Evolutionary conservation across 1,140 invertebrate genomes (phyloP).

Genomic region (Magallana ariakensis): DNA sequence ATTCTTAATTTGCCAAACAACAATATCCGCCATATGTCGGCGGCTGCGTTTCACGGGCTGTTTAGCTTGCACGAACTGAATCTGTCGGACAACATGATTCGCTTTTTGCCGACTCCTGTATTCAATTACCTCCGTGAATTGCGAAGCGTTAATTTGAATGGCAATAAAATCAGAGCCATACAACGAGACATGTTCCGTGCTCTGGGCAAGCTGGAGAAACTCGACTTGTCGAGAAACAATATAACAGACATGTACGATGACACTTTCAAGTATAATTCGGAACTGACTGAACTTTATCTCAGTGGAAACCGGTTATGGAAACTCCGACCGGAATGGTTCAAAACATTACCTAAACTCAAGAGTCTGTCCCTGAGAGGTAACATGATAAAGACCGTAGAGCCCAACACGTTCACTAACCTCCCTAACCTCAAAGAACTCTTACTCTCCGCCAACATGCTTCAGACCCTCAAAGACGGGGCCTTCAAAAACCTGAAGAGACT

Average conservation of each 20-base stretch:
- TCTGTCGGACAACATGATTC: constrained; percentile 51
- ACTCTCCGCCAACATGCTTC: constrained; percentile 46
- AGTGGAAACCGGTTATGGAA: constrained; percentile 50
- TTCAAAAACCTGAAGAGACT: constrained; percentile 45
- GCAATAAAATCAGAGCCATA: constrained; percentile 49
- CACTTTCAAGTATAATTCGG: constrained; percentile 37
- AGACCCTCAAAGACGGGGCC: constrained; percentile 38
- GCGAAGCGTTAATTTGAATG: constrained; percentile 41
- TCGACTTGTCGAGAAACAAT: constrained; percentile 51
- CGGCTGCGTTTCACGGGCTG: constrained; percentile 47
- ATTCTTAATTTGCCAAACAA: constrained; percentile 47
- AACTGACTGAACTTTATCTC: constrained; percentile 38
- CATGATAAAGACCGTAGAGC: constrained; percentile 25
- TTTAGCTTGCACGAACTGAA: constrained; percentile 35
- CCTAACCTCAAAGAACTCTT: constrained; percentile 44
- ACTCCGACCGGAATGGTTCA: constrained; percentile 44
- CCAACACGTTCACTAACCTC: constrained; percentile 42
- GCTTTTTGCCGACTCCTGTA: constrained; percentile 39
- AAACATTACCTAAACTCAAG: constrained; percentile 34
- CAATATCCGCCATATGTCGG: constrained; percentile 52
- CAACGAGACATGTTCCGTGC: constrained; percentile 42
- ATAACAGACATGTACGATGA: constrained; percentile 46
- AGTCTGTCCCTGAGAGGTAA: constrained; percentile 50
- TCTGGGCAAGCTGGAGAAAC: constrained; percentile 27
- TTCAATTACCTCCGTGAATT: constrained; percentile 45